Percentiles rank a stretch among this genome's conserved stretches.
These are phyloP conservation scores for Euclidia mi DNA, from an alignment of 2,888 invertebrate species.

Conservation along the genomic window DNA sequence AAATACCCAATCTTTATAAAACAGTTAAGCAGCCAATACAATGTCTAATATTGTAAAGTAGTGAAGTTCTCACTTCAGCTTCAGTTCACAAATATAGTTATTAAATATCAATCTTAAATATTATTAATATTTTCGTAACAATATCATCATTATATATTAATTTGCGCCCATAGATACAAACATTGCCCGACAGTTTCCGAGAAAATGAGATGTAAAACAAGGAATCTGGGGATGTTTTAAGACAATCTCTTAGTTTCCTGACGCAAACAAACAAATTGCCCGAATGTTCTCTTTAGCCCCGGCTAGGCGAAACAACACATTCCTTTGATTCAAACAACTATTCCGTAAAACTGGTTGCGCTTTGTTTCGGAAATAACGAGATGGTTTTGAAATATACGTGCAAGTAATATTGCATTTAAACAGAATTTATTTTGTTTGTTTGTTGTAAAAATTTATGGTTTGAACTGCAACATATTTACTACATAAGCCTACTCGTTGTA, in stretches of 20 bases:
- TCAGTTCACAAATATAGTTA: no score
- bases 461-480: no score
- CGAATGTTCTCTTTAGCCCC: slow-evolving; percentile 62
- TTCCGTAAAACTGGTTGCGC: slow-evolving; percentile 40
- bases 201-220: slow-evolving; percentile 79
- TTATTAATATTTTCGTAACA: no score
- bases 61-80: no score
- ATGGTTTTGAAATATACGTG: slow-evolving; percentile 12
- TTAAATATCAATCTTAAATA: no score
- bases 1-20: no score
- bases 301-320: slow-evolving; percentile 56
- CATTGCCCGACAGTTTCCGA: slow-evolving; percentile 57
- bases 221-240: slow-evolving; percentile 72
- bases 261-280: slow-evolving; percentile 75
- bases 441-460: no score
- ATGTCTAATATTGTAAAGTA: no score
- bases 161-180: slow-evolving; percentile 43
- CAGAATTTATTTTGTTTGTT: slow-evolving; percentile 25
- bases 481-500: no score
- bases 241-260: slow-evolving; percentile 68
- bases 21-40: no score
- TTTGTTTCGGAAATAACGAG: slow-evolving; percentile 26
- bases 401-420: slow-evolving; percentile 16
- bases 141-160: no score
- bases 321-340: slow-evolving; percentile 47